A percentile compares a stretch with the other conserved stretches of the same genome.
Conservation (phyloP, 1,140 invertebrate species). For the Diorhabda carinulata region DNA sequence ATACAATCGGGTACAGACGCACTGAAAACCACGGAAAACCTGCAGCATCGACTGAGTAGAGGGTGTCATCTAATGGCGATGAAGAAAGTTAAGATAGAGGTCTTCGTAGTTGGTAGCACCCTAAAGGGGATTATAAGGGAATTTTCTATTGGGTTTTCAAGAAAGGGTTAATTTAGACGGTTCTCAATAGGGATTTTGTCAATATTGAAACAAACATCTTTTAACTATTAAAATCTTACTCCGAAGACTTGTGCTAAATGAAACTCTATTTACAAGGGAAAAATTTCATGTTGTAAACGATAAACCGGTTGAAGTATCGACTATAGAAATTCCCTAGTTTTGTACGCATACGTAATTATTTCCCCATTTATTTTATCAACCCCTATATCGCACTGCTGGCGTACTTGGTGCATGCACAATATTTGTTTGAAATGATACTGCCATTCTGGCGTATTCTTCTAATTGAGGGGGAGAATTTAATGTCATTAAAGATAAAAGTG, state of each 20-base stretch:
- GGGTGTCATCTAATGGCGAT: too few species aligned
- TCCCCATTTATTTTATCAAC: slow-evolving; percentile 18
- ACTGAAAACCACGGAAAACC: too few species aligned
- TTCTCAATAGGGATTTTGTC: not conserved
- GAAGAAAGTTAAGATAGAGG: too few species aligned
- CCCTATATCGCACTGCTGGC: slow-evolving; percentile 13
- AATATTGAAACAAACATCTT: not conserved
- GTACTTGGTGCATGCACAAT: slow-evolving; percentile 12
- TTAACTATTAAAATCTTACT: too few species aligned
- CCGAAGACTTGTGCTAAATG: too few species aligned
- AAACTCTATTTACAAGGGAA: too few species aligned
- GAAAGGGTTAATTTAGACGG: not conserved
- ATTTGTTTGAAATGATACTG: slow-evolving; percentile 21
- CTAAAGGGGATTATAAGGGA: not conserved
- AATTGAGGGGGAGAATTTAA: slow-evolving; percentile 19
- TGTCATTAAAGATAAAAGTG: slow-evolving; percentile 20
- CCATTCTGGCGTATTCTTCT: slow-evolving; percentile 11
- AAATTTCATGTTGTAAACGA: too few species aligned
- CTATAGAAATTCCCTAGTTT: not conserved
- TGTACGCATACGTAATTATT: slow-evolving; percentile 8
- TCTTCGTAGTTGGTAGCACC: too few species aligned
- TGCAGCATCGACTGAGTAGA: too few species aligned
- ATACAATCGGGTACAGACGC: too few species aligned
- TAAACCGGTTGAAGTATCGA: not conserved
- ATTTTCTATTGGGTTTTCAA: not conserved